phyloP scores from a whole-genome alignment of 2,888 invertebrate genomes.

The Apocheima hispidaria region DNA sequence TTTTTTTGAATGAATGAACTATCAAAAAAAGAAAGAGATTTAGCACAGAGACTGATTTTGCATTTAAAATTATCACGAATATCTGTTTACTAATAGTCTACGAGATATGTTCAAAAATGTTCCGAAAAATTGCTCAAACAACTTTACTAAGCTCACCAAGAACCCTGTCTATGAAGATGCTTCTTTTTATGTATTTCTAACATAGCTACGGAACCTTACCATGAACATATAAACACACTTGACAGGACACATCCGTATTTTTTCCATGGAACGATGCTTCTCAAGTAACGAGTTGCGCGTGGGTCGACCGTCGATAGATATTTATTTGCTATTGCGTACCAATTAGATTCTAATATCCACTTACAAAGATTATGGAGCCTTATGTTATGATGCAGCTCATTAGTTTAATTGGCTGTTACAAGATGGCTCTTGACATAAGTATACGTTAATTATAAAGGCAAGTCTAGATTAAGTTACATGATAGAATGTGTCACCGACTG shows the following conservation, averaged over 20 bases:
- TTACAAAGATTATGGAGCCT: conserved; percentile 49
- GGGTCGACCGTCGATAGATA: neutral
- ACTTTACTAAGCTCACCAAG: too few species aligned
- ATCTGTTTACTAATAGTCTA: too few species aligned
- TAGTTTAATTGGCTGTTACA: conserved; percentile 23
- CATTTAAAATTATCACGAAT: too few species aligned
- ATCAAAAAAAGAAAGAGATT: too few species aligned
- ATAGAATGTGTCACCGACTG: neutral
- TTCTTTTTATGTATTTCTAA: too few species aligned
- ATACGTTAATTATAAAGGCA: neutral
- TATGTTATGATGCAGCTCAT: conserved; percentile 23
- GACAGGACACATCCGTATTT: neutral
- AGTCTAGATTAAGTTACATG: neutral
- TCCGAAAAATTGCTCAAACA: too few species aligned
- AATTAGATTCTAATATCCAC: conserved; percentile 18
- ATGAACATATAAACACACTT: too few species aligned
- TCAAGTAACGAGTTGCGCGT: neutral
- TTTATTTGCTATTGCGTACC: conserved; percentile 14
- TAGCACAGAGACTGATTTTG: too few species aligned
- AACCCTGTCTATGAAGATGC: too few species aligned
- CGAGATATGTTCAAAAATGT: too few species aligned
- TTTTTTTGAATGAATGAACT: too few species aligned
- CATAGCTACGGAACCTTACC: too few species aligned
- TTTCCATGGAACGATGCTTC: neutral
- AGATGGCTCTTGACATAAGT: conserved; percentile 8